Conservation (phyloP, 2,113 vertebrate species). For the Thomomys bottae region DNA sequence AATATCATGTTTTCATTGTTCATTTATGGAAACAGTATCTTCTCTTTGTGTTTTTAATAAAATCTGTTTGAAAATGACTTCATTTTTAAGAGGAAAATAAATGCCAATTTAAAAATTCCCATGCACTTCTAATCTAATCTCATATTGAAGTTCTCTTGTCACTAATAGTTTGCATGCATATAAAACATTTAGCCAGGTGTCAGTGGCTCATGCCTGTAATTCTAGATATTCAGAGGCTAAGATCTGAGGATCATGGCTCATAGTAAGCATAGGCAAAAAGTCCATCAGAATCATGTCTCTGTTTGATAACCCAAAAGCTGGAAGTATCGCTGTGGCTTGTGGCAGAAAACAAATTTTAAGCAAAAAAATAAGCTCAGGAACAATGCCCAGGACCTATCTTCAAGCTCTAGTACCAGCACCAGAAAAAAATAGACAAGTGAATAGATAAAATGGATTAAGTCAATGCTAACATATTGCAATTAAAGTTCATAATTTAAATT, state of each 20-base stretch:
- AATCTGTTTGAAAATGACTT: neutral
- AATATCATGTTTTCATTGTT: neutral
- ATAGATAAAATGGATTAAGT: neutral
- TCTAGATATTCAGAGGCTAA: too few species aligned
- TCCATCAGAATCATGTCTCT: too few species aligned
- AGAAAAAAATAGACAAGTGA: too few species aligned
- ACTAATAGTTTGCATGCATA: neutral
- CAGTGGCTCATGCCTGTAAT: too few species aligned
- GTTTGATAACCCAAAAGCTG: too few species aligned
- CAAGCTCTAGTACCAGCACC: too few species aligned
- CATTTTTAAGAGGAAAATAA: slow-evolving; percentile 3
- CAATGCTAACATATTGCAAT: neutral
- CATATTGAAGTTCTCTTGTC: neutral
- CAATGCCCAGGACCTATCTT: too few species aligned
- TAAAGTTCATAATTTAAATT: neutral
- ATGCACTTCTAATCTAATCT: neutral
- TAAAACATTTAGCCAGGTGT: neutral
- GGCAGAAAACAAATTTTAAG: too few species aligned
- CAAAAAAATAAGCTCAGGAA: too few species aligned
- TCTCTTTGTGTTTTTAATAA: neutral
- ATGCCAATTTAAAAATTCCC: neutral
- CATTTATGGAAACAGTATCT: neutral
- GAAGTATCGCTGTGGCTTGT: too few species aligned
- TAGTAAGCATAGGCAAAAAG: too few species aligned
- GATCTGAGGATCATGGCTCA: too few species aligned